Evolutionary conservation across 2,888 invertebrate species (phyloP), one percentile per base, ranked within the genome.

Genomic region (Acanthosepion lycidas): DNA sequence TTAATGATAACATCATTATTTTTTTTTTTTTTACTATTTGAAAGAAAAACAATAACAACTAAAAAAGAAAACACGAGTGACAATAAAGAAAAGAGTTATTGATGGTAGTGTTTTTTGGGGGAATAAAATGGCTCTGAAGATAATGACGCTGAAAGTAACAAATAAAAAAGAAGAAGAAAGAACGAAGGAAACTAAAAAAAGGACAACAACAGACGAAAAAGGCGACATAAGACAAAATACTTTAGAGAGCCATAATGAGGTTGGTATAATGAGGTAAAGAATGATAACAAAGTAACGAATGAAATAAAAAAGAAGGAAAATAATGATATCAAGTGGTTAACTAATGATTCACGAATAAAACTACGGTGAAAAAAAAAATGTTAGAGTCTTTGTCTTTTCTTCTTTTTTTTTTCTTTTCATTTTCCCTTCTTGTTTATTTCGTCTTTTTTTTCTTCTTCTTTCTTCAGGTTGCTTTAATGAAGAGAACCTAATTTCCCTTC

Each of bases 1-100:
- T 78, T 78, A 78, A 78, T n/a, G 78, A 78, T 78, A 78, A 78
- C 78, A 78, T 78, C 78, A 78, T 78, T 78, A 78, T 78, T 78
- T 42, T 42, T 42, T 1, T 42, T 42, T 42, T 42, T 42, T 78
- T 78, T 33, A 78, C 78, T 78, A 78, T 78, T 78, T 78, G 78
- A 78, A 33, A 78, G 78, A 78, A 78, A 78, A 78, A n/a, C n/a
- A n/a, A n/a, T 78, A 78, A 78, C 15, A 78, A n/a, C 20, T 18
- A 15, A 78, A 78, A 33, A 78, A 78, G 23, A n/a, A n/a, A n/a
- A 78, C 3, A n/a, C 9, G 78, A 78, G 28, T 6, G 28, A 28
- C 6, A 78, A 78, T 33, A 78, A 9, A 78, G 6, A n/a, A 12
- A 33, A 8, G n/a, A 78, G n/a, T 78, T 78, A 78, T 78, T 78